Conservation (phyloP, 1,140 invertebrate genomes). For the Agrypnia vestita region DNA sequence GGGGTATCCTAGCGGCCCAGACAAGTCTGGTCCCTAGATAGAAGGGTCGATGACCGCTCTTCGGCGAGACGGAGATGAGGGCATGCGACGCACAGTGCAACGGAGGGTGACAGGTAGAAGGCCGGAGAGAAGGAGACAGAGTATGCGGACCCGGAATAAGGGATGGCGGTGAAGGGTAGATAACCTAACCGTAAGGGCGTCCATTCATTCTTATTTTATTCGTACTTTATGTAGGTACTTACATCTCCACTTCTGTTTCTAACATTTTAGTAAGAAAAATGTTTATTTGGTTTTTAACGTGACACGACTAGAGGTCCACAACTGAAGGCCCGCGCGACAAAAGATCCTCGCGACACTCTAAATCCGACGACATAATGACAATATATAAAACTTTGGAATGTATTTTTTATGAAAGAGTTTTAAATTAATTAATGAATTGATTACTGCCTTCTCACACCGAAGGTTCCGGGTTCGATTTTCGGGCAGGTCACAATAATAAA, state of each 20-base stretch:
- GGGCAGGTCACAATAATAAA: too few species aligned
- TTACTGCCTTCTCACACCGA: too few species aligned
- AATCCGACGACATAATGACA: too few species aligned
- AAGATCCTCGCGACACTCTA: too few species aligned
- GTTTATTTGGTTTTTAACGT: too few species aligned
- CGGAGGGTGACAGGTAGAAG: neutral
- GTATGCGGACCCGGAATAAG: neutral
- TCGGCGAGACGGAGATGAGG: neutral
- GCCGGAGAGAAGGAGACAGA: neutral
- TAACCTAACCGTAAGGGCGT: neutral
- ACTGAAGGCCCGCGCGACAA: too few species aligned
- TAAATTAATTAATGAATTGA: too few species aligned
- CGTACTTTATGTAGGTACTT: neutral
- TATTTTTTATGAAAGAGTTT: too few species aligned
- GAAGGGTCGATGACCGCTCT: conserved; percentile 16
- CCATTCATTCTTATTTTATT: neutral
- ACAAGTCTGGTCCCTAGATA: conserved; percentile 17
- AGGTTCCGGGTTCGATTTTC: too few species aligned
- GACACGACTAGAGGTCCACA: too few species aligned
- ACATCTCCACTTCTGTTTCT: neutral
- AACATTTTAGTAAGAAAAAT: too few species aligned
- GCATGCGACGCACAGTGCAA: neutral
- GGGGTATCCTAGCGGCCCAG: neutral
- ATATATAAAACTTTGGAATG: too few species aligned
- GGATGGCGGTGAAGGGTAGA: neutral